A percentile compares a stretch with the other conserved stretches of the same genome.
phyloP scores from a whole-genome alignment of 2,797 vertebrate species.

The Sebastes iracundus region DNA sequence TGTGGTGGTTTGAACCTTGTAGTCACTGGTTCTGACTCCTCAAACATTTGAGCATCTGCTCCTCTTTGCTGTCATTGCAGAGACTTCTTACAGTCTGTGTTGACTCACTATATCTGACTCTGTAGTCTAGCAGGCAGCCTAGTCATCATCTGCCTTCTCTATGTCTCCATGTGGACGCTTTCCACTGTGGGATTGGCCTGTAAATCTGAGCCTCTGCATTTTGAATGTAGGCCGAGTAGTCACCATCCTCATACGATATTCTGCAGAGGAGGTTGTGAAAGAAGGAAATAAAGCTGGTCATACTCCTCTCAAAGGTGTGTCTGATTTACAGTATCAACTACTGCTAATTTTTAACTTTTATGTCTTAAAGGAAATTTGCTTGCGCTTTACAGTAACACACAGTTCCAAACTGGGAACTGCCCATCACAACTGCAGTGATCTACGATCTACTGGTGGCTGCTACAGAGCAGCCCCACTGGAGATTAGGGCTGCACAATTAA shows the following conservation, averaged over 20 bases:
- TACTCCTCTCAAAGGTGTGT: constrained; percentile 4
- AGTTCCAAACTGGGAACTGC: neutral
- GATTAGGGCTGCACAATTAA: too few species aligned
- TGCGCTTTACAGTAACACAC: neutral
- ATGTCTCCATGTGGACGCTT: neutral
- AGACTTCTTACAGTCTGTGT: constrained; percentile 3
- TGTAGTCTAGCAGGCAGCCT: neutral
- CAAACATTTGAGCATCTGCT: neutral
- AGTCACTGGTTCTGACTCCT: constrained; percentile 3
- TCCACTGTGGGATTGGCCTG: constrained; percentile 2
- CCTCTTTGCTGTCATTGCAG: neutral
- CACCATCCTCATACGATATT: neutral
- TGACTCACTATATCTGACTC: constrained; percentile 5
- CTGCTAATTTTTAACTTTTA: constrained; percentile 24
- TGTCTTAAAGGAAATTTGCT: neutral
- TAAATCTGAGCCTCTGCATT: constrained; percentile 6
- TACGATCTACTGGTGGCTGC: neutral
- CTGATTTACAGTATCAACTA: neutral
- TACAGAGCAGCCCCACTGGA: neutral
- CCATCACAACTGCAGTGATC: neutral
- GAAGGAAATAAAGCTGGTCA: constrained; percentile 7
- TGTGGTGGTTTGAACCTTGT: neutral
- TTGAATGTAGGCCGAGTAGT: neutral
- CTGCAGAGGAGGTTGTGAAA: neutral
- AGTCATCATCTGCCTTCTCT: neutral